Evolutionary conservation across 2,888 invertebrate species (phyloP).

Genomic region (Sarcophaga carnaria): DNA sequence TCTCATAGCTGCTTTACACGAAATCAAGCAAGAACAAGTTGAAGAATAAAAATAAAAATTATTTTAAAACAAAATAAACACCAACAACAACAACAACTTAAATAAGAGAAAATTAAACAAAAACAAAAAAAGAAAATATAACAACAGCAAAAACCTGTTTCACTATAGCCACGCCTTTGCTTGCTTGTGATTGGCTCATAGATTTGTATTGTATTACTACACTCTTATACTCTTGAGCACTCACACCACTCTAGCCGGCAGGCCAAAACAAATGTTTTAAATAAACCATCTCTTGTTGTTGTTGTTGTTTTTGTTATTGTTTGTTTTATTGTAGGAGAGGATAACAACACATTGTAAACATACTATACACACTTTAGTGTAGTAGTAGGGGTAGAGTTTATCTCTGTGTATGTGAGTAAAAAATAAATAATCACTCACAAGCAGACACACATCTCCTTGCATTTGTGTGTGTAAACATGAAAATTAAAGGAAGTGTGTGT

Average conservation of each 20-base stretch:
- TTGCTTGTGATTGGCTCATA: slow-evolving; percentile 78
- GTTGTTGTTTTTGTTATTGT: slow-evolving; percentile 46
- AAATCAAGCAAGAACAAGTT: slow-evolving; percentile 32
- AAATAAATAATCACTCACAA: not conserved
- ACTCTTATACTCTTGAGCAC: not conserved
- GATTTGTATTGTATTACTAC: slow-evolving; percentile 64
- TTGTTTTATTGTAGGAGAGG: slow-evolving; percentile 38
- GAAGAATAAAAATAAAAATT: slow-evolving; percentile 58
- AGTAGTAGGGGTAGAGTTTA: slow-evolving; percentile 58
- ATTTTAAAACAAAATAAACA: slow-evolving; percentile 48
- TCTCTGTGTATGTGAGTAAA: slow-evolving; percentile 51
- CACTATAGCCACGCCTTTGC: slow-evolving; percentile 78
- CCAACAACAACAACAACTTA: slow-evolving; percentile 75
- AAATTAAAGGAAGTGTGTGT: too few relatives aligned
- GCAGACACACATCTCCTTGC: not conserved
- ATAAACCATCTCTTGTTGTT: not conserved
- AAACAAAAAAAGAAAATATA: slow-evolving; percentile 57
- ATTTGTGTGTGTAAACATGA: too few relatives aligned
- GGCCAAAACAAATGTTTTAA: not conserved
- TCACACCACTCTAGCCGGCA: not conserved
- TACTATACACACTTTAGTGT: not conserved
- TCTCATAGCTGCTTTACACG: slow-evolving; percentile 38
- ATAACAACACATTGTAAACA: slow-evolving; percentile 26
- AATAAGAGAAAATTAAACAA: slow-evolving; percentile 70
- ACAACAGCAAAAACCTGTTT: slow-evolving; percentile 75